A percentile compares a stretch with the other conserved stretches of the same genome.
phyloP scores from a whole-genome alignment of 1,140 invertebrate genomes.

The silkworm (Bombyx mori) region ASM3026992v2 NC_085112.1:7021501-7022000 shows the following conservation, averaged over 20 bases:
- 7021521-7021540: constrained; percentile 20
- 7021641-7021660: constrained; percentile 56
- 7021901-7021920: constrained; percentile 1
- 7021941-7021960: constrained; percentile 9
- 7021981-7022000: constrained; percentile 10
- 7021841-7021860: constrained; percentile 12
- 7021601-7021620: constrained; percentile 61
- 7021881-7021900: constrained; percentile 9
- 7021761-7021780: constrained; percentile 60
- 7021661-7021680: constrained; percentile 45
- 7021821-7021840: constrained; percentile 24
- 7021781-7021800: constrained; percentile 56
- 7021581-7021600: constrained; percentile 62
- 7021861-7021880: constrained; percentile 14
- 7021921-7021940: constrained; percentile 6
- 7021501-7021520: constrained; percentile 15
- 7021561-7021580: constrained; percentile 60
- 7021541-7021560: constrained; percentile 54
- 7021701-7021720: constrained; percentile 46
- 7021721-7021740: constrained; percentile 30
- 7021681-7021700: constrained; percentile 63
- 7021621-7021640: constrained; percentile 55
- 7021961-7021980: constrained; percentile 4
- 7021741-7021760: constrained; percentile 50
- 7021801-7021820: constrained; percentile 24